Evolutionary conservation across 2,888 invertebrate genomes (phyloP), one percentile per base, ranked within the genome.

Genomic region (Marronus borbonicus): DNA sequence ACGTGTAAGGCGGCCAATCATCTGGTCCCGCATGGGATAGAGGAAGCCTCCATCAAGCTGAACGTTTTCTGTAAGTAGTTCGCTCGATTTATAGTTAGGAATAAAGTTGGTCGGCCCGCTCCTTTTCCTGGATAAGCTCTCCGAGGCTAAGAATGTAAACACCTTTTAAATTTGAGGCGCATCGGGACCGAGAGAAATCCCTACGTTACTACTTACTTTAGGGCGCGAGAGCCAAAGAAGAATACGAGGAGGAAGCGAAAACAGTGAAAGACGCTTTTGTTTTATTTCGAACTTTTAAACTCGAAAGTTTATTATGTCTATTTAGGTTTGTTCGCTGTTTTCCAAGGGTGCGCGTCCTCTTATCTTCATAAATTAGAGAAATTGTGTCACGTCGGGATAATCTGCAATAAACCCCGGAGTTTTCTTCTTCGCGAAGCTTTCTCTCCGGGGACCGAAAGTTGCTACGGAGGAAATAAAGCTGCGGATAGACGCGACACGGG

Each of bases 11-110:
- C 96, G 0, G 92, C 94, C 77, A 97, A 97, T 89, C 90, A 92
- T 68, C 91, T 93, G 82, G 91, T 96, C 31, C 92, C 93, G 83
- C 93, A 92, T 82, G 92, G 94, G 78, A 91, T 93, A 28, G 91
- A 93, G 80, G 96, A 97, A 88, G 94, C 95, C 80, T 93, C 93
- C 70, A 93, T 96, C 91, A 94, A 93, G 86, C 91, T 97, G 79
- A 94, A 96, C 89, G 94, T 97, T 82, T 95, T 94, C 89, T 97
- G 97, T 97, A 90, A 96, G 97, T 92, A 88, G 80, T 80, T 84
- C 69, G 76, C 68, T 76, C 79, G 79, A 80, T 80, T 81, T 80
- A 81, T 81, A 65, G 77, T 76, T 72, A 77, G 12, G 76, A 79
- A 78, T 81, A 80, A 81, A 81, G 68, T 77, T 31, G 55, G 64